Percentiles rank a stretch among this genome's conserved stretches.
These are phyloP conservation scores for Euphysa ruthae DNA, from an alignment of 30 jellyfish, hydroid and myxozoan genomes.

Conservation along the genomic window DNA sequence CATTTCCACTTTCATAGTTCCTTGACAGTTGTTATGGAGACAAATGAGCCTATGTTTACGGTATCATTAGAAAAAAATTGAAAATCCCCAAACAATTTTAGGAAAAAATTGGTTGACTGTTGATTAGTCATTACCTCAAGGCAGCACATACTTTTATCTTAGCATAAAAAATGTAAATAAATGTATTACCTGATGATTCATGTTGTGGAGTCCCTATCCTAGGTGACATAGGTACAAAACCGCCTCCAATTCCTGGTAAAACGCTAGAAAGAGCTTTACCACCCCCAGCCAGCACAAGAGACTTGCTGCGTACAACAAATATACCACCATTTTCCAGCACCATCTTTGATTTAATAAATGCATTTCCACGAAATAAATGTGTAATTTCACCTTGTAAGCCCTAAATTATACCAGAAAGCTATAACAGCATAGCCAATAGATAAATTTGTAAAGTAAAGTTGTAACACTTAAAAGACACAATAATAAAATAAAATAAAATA, in stretches of 20 bases:
- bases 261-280: slow-evolving; percentile 72
- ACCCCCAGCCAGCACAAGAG: slow-evolving; percentile 88
- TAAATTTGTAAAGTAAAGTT: background rate
- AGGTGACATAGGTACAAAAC: slow-evolving; percentile 96
- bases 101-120: too few relatives aligned
- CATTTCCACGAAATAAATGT: slow-evolving; percentile 89
- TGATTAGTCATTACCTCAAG: too few relatives aligned
- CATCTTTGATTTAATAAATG: slow-evolving; percentile 70
- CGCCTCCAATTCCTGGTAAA: slow-evolving; percentile 56
- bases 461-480: background rate
- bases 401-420: slow-evolving; percentile 25
- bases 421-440: background rate
- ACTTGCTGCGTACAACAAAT: slow-evolving; percentile 65
- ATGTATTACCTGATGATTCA: slow-evolving; percentile 91
- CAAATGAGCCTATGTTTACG: too few relatives aligned
- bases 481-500: background rate
- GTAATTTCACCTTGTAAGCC: slow-evolving; percentile 95
- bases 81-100: too few relatives aligned
- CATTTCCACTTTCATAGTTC: too few relatives aligned
- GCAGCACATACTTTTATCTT: too few relatives aligned
- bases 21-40: too few relatives aligned
- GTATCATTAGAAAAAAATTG: too few relatives aligned
- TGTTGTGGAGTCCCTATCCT: slow-evolving; percentile 88
- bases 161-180: too few relatives aligned
- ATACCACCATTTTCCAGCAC: slow-evolving; percentile 92